Percentiles rank a stretch among this genome's conserved stretches.
Evolutionary conservation across 1,140 invertebrate genomes (phyloP).

Genomic region (Zaprionus tsacasi): DNA sequence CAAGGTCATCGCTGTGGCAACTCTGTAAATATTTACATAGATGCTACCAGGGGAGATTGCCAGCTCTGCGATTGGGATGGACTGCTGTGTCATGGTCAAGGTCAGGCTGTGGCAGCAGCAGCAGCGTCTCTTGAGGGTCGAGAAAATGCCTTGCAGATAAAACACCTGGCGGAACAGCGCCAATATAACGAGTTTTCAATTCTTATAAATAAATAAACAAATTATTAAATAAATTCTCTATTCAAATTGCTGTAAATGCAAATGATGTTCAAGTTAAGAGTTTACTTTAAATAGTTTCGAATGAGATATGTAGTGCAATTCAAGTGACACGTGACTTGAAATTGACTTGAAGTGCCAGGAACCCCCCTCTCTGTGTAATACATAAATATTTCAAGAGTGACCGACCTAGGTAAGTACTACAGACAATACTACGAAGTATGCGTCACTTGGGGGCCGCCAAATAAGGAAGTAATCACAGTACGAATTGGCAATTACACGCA

Average conservation of each 20-base stretch:
- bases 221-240: not conserved
- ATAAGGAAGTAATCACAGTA: conserved; percentile 52
- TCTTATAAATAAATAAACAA: not conserved
- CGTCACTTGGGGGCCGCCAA: conserved; percentile 33
- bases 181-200: not conserved
- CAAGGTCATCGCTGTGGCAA: conserved; percentile 39
- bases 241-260: not conserved
- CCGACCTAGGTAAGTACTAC: not conserved
- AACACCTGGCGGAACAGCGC: conserved; percentile 4
- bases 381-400: conserved; percentile 7
- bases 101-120: conserved; percentile 37
- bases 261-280: not conserved
- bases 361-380: not conserved
- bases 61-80: conserved; percentile 14
- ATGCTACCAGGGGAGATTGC: conserved; percentile 45
- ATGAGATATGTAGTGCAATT: not conserved
- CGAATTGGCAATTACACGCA: conserved; percentile 59
- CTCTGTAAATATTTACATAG: conserved; percentile 52
- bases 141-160: not conserved
- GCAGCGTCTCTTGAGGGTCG: not conserved
- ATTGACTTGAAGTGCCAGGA: not conserved
- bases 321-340: conserved; percentile 3
- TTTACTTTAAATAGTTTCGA: not conserved
- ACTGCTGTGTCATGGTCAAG: conserved; percentile 39
- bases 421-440: not conserved